Evolutionary conservation across 92 coral and sea anemone genomes (phyloP).

Genomic region (Porites divaricata): DNA sequence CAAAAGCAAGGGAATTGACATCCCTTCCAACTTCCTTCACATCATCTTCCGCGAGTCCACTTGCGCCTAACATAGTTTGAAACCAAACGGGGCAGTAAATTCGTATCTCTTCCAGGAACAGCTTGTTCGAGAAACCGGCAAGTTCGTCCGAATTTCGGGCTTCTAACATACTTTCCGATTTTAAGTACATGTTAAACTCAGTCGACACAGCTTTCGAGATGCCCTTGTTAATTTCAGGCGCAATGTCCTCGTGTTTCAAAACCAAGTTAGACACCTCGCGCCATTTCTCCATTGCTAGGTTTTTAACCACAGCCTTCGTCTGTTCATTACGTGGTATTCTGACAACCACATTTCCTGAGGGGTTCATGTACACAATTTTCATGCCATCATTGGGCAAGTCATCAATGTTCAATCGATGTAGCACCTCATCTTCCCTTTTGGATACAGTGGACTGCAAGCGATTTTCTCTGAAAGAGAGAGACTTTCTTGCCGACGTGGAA

Average conservation of each 20-base stretch:
- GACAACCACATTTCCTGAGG: constrained; percentile 36
- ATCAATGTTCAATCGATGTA: constrained; percentile 29
- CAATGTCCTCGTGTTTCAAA: constrained; percentile 37
- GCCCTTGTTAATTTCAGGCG: constrained; percentile 29
- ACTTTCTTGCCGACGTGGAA: neutral
- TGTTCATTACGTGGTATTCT: constrained; percentile 55
- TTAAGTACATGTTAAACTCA: constrained; percentile 46
- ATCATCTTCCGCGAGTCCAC: too few relatives aligned
- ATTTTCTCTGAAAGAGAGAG: neutral
- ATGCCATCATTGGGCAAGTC: too few relatives aligned
- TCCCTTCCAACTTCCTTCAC: too few relatives aligned
- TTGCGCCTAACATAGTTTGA: too few relatives aligned
- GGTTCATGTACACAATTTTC: too few relatives aligned
- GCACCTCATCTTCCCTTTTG: constrained; percentile 2
- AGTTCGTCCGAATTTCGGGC: too few relatives aligned
- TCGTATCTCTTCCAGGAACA: constrained; percentile 62
- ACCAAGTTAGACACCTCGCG: constrained; percentile 45
- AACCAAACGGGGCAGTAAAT: constrained; percentile 62
- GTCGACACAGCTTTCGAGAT: constrained; percentile 17
- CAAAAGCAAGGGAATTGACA: too few relatives aligned
- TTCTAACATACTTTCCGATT: constrained; percentile 40
- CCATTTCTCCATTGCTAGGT: constrained; percentile 47
- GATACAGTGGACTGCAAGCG: neutral
- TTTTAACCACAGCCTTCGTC: constrained; percentile 35
- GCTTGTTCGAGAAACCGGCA: too few relatives aligned